Percentiles rank a stretch among this genome's conserved stretches.
These are phyloP conservation scores for Patella vulgata DNA, from an alignment of 1,140 invertebrate species.

Conservation along the genomic window DNA sequence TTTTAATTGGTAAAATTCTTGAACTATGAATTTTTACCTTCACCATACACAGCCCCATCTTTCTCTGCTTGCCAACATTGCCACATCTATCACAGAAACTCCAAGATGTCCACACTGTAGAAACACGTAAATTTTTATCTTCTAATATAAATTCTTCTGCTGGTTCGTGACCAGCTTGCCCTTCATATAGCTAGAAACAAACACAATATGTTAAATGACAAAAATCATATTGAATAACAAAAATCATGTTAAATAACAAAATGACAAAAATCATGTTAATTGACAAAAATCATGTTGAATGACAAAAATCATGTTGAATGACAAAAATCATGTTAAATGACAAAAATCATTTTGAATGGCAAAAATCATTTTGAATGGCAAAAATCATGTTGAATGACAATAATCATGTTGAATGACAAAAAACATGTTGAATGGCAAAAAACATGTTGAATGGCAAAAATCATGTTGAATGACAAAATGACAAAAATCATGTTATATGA, in stretches of 20 bases:
- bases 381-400: too few relatives aligned
- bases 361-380: too few relatives aligned
- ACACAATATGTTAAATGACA: neutral
- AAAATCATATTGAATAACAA: neutral
- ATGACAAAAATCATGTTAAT: neutral
- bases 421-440: too few relatives aligned
- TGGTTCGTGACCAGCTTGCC: conserved; percentile 10
- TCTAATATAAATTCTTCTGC: conserved; percentile 10
- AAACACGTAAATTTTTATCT: conserved; percentile 50
- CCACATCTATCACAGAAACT: conserved; percentile 73
- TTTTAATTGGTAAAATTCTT: too few relatives aligned
- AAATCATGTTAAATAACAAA: neutral
- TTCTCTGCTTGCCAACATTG: conserved; percentile 53
- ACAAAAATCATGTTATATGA: too few relatives aligned
- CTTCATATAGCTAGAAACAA: neutral
- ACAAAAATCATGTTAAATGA: too few relatives aligned
- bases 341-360: too few relatives aligned
- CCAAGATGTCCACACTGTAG: conserved; percentile 72
- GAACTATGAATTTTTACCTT: conserved; percentile 17
- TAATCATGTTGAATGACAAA: too few relatives aligned
- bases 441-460: too few relatives aligned
- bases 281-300: neutral
- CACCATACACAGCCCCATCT: conserved; percentile 49
- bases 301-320: conserved; percentile 27
- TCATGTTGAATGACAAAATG: too few relatives aligned